phyloP scores from a whole-genome alignment of 2,888 invertebrate species.

The Eumacrocentrus americanus region DNA sequence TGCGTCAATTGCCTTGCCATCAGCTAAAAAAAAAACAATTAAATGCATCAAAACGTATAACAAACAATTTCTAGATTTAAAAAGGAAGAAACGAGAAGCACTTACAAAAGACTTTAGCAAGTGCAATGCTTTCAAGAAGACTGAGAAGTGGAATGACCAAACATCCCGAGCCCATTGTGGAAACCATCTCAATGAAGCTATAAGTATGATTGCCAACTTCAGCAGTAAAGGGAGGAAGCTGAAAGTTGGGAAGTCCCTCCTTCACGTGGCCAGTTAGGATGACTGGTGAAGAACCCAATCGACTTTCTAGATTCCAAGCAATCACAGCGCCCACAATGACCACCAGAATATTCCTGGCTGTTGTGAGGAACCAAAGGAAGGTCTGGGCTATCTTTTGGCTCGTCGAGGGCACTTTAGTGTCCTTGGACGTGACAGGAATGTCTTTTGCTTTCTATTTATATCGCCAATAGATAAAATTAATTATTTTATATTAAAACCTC shows the following conservation, averaged over 20 bases:
- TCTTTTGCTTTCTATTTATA: conserved; percentile 80
- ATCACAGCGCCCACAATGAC: conserved; percentile 73
- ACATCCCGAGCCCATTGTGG: conserved; percentile 70
- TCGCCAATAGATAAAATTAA: too few relatives aligned
- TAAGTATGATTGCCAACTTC: conserved; percentile 66
- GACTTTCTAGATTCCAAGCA: conserved; percentile 70
- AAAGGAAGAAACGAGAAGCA: conserved; percentile 20
- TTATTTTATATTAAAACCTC: too few relatives aligned
- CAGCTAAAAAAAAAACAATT: conserved; percentile 59
- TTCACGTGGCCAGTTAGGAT: conserved; percentile 74
- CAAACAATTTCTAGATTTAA: background rate
- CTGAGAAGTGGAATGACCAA: conserved; percentile 72
- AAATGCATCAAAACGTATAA: background rate
- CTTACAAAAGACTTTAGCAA: conserved; percentile 75
- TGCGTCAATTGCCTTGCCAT: conserved; percentile 69
- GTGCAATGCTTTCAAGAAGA: conserved; percentile 73
- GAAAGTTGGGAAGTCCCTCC: conserved; percentile 71
- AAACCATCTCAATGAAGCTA: conserved; percentile 66
- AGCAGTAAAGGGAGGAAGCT: conserved; percentile 72
- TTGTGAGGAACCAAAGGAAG: conserved; percentile 74
- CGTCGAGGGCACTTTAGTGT: conserved; percentile 60
- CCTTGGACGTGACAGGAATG: conserved; percentile 63
- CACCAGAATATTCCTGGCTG: conserved; percentile 77
- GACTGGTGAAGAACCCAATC: conserved; percentile 68
- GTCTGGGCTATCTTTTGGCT: conserved; percentile 64